phyloP scores from a whole-genome alignment of 2,888 invertebrate genomes.

The Zaprionus bogoriensis region DNA sequence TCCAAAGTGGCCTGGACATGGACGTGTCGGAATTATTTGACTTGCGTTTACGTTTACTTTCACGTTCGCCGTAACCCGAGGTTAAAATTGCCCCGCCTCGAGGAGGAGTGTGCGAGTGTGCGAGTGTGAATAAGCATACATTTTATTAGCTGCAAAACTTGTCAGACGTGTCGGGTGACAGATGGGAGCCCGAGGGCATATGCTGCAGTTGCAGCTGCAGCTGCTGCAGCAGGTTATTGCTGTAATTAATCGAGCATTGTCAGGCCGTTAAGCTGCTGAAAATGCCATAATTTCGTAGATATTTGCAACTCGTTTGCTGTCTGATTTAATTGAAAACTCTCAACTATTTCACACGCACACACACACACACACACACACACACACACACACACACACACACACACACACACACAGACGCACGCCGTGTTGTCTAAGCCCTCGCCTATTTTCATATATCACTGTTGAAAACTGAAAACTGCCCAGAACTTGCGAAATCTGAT shows the following conservation, averaged over 20 bases:
- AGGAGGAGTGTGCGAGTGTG: background rate
- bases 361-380: too few relatives aligned
- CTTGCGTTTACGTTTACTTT: constrained; percentile 65
- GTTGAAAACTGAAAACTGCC: constrained; percentile 61
- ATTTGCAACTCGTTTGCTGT: constrained; percentile 9
- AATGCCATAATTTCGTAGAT: background rate
- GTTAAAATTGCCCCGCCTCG: background rate
- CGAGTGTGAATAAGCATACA: constrained; percentile 18
- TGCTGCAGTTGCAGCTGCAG: background rate
- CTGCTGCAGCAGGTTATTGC: background rate
- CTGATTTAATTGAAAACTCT: constrained; percentile 18
- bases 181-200: background rate
- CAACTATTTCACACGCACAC: too few relatives aligned
- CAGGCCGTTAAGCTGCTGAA: constrained; percentile 8
- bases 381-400: background rate
- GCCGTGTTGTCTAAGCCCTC: background rate
- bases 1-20: constrained; percentile 70
- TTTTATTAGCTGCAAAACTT: constrained; percentile 19
- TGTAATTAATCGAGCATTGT: constrained; percentile 15
- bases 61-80: constrained; percentile 14
- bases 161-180: background rate
- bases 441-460: background rate
- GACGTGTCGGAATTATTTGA: constrained; percentile 76
- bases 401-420: background rate
- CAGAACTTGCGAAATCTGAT: constrained; percentile 58